Conservation (phyloP, 2,113 vertebrate genomes). For the Suricata suricatta region DNA sequence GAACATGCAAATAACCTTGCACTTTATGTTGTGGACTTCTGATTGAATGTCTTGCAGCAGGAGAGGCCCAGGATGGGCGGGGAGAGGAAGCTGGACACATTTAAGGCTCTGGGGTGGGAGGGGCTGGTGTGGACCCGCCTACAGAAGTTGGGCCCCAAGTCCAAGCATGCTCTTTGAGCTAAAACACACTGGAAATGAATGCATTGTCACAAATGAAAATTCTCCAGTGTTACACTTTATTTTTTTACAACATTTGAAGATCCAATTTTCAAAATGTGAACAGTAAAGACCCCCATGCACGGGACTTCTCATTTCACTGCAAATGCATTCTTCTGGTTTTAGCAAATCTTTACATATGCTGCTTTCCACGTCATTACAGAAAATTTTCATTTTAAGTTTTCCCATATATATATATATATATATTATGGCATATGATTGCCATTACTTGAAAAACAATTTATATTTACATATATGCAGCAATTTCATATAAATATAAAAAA, state of each 20-base stretch:
- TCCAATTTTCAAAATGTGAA: background rate
- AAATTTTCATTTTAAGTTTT: background rate
- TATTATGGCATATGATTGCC: background rate
- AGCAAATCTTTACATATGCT: background rate
- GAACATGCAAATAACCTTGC: background rate
- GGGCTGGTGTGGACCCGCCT: background rate
- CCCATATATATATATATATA: background rate
- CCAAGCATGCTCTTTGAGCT: background rate
- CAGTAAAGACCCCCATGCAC: background rate
- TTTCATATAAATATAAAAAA: background rate
- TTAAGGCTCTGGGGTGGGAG: background rate
- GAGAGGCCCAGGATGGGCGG: too few species aligned
- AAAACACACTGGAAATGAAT: background rate
- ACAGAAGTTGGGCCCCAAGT: background rate
- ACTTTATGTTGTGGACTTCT: background rate
- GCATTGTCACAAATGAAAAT: background rate
- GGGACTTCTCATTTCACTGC: background rate
- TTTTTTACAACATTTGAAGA: slow-evolving; percentile 3
- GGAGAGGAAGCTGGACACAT: too few species aligned
- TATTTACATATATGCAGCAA: background rate
- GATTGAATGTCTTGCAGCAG: background rate
- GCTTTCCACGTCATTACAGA: too few species aligned
- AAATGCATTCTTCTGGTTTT: background rate
- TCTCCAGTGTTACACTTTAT: background rate
- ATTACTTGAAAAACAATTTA: background rate